Evolutionary conservation across 2,797 vertebrate genomes (phyloP).

Genomic region (Prunella strophiata): DNA sequence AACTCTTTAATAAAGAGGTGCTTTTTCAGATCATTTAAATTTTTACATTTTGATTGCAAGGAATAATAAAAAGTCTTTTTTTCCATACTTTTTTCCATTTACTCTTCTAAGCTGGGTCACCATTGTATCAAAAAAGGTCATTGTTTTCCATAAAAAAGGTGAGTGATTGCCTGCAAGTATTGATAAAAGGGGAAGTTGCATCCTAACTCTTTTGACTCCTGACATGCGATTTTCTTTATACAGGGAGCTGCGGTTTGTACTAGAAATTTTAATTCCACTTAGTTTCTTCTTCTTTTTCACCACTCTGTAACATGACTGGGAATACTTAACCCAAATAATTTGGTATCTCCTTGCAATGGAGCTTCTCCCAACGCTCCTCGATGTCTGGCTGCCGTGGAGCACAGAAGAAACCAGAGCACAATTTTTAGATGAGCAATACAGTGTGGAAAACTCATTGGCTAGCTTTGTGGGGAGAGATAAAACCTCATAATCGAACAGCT

Average conservation of each 20-base stretch:
- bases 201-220: background rate
- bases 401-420: background rate
- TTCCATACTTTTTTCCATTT: slow-evolving; percentile 32
- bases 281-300: slow-evolving; percentile 9
- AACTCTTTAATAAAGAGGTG: slow-evolving; percentile 70
- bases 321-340: background rate
- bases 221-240: background rate
- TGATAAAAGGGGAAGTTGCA: background rate
- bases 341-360: background rate
- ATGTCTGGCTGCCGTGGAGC: background rate
- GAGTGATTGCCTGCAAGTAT: slow-evolving; percentile 11
- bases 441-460: background rate
- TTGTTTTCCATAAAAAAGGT: slow-evolving; percentile 38
- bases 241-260: background rate
- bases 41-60: slow-evolving; percentile 62
- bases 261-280: slow-evolving; percentile 2
- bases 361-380: background rate
- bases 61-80: slow-evolving; percentile 22
- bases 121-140: background rate
- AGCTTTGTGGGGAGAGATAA: background rate
- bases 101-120: background rate
- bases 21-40: slow-evolving; percentile 54
- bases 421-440: background rate
- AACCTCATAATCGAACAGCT: background rate
- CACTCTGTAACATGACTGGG: background rate